Evolutionary conservation across 2,888 invertebrate species (phyloP), one percentile per base, ranked within the genome.

Genomic region (Tenodera sinensis): DNA sequence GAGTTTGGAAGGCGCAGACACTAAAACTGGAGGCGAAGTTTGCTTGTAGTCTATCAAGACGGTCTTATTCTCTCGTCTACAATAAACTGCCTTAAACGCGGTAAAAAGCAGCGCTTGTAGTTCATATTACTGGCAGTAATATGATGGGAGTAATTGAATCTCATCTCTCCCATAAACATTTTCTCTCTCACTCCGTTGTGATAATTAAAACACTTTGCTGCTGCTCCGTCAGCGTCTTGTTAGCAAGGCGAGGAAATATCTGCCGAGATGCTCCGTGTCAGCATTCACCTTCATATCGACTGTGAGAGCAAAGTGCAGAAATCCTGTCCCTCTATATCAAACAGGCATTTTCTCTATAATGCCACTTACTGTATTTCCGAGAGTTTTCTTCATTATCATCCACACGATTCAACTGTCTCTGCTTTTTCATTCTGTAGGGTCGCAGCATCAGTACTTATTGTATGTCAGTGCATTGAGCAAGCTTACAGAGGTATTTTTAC

Each of bases 191-290:
- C 54, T n/a, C n/a, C 54, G 86, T 81, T 20, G 86, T 81, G 87
- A 87, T 83, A 83, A 83, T 87, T 83, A 87, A 83, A 87, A 87
- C 86, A 85, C 85, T 85, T 85, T 85, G 85, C 54, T 71, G 54
- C 20, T 71, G 54, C 54, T 20, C 15, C 20, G 54, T 71, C 54
- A 71, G 54, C 54, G 25, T 71, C 54, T 71, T 71, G 54, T 71
- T 71, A 71, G 42, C 42, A 28, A 28, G 84, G 20, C 28, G 42
- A 6, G 42, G 85, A 34, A 30, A 47, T 85, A 28, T 20, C 20
- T 28, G 27, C 42, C 42, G 12, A 42, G 42, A 12, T 12, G 9
- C 42, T 42, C 42, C 42, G 12, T 12, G 42, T 34, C 34, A 34
- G 34, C 34, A 34, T 34, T 7, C 34, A 7, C 34, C 34, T 42